Evolutionary conservation across 2,113 vertebrate genomes (phyloP), one percentile per base, ranked within the genome.

Genomic region (Ophiodon elongatus): DNA sequence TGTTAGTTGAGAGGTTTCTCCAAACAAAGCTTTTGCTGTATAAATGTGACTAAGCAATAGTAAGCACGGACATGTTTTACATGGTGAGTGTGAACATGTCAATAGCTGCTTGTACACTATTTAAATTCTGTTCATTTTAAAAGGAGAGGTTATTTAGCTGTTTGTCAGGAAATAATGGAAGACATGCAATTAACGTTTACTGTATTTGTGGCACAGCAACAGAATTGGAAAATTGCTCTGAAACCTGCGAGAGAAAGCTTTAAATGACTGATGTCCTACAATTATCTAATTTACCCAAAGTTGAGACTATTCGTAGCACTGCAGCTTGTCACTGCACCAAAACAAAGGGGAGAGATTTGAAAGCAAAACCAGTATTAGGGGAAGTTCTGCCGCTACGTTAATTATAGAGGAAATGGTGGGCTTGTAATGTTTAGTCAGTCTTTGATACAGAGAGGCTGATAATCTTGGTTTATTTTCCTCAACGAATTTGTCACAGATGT

Each of bases 331-430:
- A 31, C n/a, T 59, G 2, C 11, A 54, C 9, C 57, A 29, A 70
- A 52, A 62, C 39, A 54, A 37, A 31, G 23, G 4, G 8, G 23
- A 67, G 33, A 43, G 45, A 87, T 29, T 29, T 69, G 1, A 35
- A 33, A 82, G 45, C 15, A 62, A 76, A 75, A 43, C 60, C 14
- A 54, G 19, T 68, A 27, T 39, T 57, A 41, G 4, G 1, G n/a
- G 35, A 73, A 73, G 13, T 13, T 0, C 45, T 25, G 14, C 67
- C 66, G 64, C 54, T 5, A 25, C 52, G 85, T 87, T 73, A 81
- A 81, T 80, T 64, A 76, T 3, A 59, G 54, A 81, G 86, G 82
- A 88, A 90, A 78, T 68, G 37, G 19, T 69, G 52, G 52, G 65
- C 33, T 72, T 72, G 77, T 75, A 56, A 64, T 85, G 75, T 82